Conservation (phyloP, 2,113 vertebrate species). For the zebrafish (Danio rerio) region DNA sequence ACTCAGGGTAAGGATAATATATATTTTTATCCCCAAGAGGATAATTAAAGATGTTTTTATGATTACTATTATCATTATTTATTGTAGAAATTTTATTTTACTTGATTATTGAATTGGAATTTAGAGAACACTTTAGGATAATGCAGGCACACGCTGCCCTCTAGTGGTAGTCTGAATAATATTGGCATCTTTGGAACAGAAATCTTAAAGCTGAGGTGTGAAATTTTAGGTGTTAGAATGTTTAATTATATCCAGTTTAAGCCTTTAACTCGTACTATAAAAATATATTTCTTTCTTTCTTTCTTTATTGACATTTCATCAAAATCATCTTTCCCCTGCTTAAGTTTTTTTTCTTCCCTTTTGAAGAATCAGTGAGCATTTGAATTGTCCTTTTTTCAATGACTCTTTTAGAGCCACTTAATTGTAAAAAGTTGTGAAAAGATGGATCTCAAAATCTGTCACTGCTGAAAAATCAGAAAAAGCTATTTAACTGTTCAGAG, state of each 20-base stretch:
- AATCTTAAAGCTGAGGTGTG: background rate
- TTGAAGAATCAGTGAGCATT: too few relatives aligned
- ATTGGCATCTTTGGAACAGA: background rate
- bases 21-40: background rate
- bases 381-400: too few relatives aligned
- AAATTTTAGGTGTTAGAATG: background rate
- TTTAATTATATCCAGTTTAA: background rate
- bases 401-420: too few relatives aligned
- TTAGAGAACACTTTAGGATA: background rate
- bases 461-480: too few relatives aligned
- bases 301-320: too few relatives aligned
- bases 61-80: background rate
- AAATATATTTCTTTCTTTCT: background rate
- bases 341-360: too few relatives aligned
- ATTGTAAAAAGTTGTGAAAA: too few relatives aligned
- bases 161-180: constrained; percentile 37
- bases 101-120: too few relatives aligned
- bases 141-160: constrained; percentile 34
- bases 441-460: too few relatives aligned
- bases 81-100: background rate
- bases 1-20: background rate
- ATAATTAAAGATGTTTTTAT: background rate
- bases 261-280: background rate
- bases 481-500: too few relatives aligned
- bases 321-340: too few relatives aligned